Evolutionary conservation across 2,113 vertebrate species (phyloP).

Genomic region (Panthera tigris): DNA sequence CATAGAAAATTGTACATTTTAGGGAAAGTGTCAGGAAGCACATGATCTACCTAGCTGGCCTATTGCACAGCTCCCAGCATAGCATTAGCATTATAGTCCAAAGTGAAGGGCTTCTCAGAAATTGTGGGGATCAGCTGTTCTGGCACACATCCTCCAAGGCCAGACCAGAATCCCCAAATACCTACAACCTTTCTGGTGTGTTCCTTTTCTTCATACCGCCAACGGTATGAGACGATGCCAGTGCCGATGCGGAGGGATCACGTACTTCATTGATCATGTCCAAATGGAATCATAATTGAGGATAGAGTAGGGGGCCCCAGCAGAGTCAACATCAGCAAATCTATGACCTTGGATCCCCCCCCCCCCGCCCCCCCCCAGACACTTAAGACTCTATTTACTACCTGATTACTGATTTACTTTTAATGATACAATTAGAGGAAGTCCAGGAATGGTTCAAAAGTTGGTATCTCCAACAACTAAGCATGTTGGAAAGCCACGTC

Average conservation of each 20-base stretch:
- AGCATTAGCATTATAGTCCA: not conserved
- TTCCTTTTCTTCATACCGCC: not conserved
- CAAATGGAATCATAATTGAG: not conserved
- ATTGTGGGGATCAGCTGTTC: not conserved
- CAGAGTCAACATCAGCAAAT: not conserved
- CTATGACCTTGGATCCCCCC: not conserved
- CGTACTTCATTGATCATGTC: not conserved
- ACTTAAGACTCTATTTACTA: not conserved
- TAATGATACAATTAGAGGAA: not conserved
- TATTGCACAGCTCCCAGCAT: not conserved
- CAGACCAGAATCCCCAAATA: not conserved
- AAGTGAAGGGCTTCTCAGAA: not conserved
- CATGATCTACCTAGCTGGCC: not conserved
- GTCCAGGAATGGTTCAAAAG: not conserved
- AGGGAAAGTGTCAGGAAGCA: not conserved
- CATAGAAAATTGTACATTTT: not conserved
- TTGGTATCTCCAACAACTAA: not conserved
- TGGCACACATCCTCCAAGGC: not conserved
- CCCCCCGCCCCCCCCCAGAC: not conserved
- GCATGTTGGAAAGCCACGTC: not conserved
- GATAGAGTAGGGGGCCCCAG: not conserved
- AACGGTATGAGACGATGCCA: not conserved
- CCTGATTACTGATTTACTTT: not conserved
- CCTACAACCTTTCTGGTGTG: not conserved
- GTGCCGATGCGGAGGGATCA: not conserved